Evolutionary conservation across 2,888 invertebrate genomes (phyloP), one percentile per base, ranked within the genome.

Genomic region (Gortyna flavago): DNA sequence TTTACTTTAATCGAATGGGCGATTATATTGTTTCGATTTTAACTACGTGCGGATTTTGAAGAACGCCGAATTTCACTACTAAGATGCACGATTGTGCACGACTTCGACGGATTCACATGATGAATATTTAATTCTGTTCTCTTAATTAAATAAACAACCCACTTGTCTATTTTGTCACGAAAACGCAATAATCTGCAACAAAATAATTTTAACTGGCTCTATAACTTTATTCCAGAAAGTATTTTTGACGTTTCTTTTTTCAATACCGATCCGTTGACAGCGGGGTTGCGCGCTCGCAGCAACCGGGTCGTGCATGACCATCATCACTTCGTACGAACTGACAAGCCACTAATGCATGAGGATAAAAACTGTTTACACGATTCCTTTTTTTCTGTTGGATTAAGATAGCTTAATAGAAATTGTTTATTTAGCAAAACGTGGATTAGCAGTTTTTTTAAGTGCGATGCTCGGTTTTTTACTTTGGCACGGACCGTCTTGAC

Each of bases 331-430:
- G 84, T 81, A 87, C 72, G 75, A 85, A 85, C 92, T 94, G 93
- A 95, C 94, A 94, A 91, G 88, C 90, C 87, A 85, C 92, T 96
- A 95, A 96, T 95, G 95, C 93, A 95, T 83, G 90, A 90, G 64
- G 68, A 80, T 87, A 87, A 87, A 87, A 87, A 87, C 77, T 87
- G 64, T 85, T 87, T 85, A 88, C 78, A 87, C 73, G 78, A 83
- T 79, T 80, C 77, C 32, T 72, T 77, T 77, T 83, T 86, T 73
- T 67, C 51, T 71, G 44, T 38, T 72, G 72, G 66, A 80, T 80
- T 85, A 77, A 75, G 74, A 84, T 74, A 84, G 77, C 64, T 72
- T 80, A 76, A 72, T 74, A 84, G 80, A 86, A 86, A 85, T 86
- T 76, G 73, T 80, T 85, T 74, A 79, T 86, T 83, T 79, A 77